phyloP scores from a whole-genome alignment of 2,113 vertebrate genomes.

The Oriolus oriolus region DNA sequence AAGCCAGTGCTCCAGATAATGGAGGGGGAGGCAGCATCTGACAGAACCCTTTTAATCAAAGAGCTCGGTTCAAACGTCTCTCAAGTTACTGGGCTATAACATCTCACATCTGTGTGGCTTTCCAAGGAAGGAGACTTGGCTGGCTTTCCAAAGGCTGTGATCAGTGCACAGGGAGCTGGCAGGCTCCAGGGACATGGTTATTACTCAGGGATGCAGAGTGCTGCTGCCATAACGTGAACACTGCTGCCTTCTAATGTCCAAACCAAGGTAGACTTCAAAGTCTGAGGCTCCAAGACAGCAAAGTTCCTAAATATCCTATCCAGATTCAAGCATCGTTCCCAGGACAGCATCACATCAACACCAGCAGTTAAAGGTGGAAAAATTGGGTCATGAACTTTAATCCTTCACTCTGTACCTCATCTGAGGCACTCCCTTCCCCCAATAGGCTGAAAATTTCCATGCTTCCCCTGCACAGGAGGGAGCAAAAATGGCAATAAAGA shows the following conservation, averaged over 20 bases:
- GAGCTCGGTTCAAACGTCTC: conserved; percentile 10
- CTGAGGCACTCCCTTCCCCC: background rate
- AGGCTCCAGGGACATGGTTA: background rate
- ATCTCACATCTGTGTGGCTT: conserved; percentile 15
- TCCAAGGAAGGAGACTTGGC: conserved; percentile 25
- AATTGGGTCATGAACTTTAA: background rate
- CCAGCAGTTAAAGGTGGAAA: background rate
- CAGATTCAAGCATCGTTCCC: background rate
- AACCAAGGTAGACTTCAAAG: conserved; percentile 17
- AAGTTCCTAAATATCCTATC: background rate
- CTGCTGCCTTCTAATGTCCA: conserved; percentile 67
- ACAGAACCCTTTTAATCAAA: conserved; percentile 45
- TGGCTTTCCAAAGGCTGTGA: background rate
- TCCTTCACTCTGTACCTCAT: background rate
- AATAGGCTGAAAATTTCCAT: background rate
- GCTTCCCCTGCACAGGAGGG: background rate
- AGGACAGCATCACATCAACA: background rate
- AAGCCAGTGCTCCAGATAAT: conserved; percentile 9
- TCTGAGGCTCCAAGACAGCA: background rate
- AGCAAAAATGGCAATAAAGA: background rate
- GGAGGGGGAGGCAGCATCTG: conserved; percentile 26
- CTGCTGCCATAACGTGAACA: conserved; percentile 1
- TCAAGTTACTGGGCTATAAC: conserved; percentile 3
- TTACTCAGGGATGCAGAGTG: background rate
- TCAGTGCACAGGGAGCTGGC: background rate